Percentiles rank a stretch among this genome's conserved stretches.
These are phyloP conservation scores for Brachyistius frenatus DNA, from an alignment of 2,113 vertebrate genomes.

Conservation along the genomic window DNA sequence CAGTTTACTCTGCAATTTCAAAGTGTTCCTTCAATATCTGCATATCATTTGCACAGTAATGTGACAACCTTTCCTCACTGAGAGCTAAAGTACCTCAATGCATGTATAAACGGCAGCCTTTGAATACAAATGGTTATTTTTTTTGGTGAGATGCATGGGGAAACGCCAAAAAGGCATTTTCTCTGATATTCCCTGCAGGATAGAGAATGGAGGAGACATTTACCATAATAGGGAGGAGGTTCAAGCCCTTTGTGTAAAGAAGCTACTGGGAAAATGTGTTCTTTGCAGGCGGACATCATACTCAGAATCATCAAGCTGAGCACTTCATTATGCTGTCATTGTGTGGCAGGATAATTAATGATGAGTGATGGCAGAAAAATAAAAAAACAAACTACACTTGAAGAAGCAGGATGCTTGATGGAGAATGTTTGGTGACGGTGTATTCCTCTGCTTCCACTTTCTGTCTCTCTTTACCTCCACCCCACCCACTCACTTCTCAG, in stretches of 20 bases:
- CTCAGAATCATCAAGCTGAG: conserved; percentile 34
- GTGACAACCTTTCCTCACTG: conserved; percentile 75
- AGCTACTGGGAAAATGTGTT: conserved; percentile 36
- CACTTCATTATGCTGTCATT: conserved; percentile 57
- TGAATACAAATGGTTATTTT: conserved; percentile 80
- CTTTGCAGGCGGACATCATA: conserved; percentile 35
- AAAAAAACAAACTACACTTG: conserved; percentile 55
- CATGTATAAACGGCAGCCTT: conserved; percentile 62
- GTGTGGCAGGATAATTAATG: conserved; percentile 65
- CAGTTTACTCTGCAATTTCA: conserved; percentile 76
- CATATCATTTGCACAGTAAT: conserved; percentile 83
- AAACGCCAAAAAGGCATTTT: conserved; percentile 53
- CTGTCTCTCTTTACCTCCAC: conserved; percentile 4
- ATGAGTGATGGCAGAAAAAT: conserved; percentile 43
- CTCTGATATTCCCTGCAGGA: conserved; percentile 36
- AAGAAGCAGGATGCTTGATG: conserved; percentile 31
- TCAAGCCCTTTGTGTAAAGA: conserved; percentile 61
- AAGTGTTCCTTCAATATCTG: conserved; percentile 72
- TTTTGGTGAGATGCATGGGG: conserved; percentile 50
- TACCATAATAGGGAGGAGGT: conserved; percentile 46
- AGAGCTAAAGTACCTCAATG: conserved; percentile 76
- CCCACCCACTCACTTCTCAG: conserved; percentile 76
- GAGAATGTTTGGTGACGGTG: conserved; percentile 47
- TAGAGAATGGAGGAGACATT: conserved; percentile 37
- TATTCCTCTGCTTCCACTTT: conserved; percentile 26